Evolutionary conservation across 2,797 vertebrate genomes (phyloP), one percentile per base, ranked within the genome.

Genomic region (Neosilurus hyrtlii): DNA sequence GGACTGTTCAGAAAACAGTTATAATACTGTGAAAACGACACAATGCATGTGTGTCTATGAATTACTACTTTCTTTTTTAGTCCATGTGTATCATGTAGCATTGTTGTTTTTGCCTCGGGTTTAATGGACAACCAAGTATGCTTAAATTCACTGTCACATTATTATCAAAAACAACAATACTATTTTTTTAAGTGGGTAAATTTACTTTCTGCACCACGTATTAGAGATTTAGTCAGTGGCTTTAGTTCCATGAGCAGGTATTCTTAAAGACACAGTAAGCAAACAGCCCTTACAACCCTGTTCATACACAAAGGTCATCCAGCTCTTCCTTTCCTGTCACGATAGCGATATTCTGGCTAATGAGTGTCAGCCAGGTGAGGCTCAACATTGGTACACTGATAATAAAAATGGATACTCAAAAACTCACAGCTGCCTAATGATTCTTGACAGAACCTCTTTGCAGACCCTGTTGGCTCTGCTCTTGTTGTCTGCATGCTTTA

Each of bases 281-380:
- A 52, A 73, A 79, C 35, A 30, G 61, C 43, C 16, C 51, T 72
- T 72, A 22, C 74, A 68, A 80, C 56, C 80, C 68, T 35, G 18
- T 52, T 59, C 59, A 72, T 52, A 76, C 65, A 72, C 74, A n/a
- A 57, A 73, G 87, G 87, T 88, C 82, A 68, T 77, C 30, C 57
- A n/a, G 26, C 49, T 73, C 70, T 81, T 56, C 52, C 82, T 43
- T 30, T 83, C 74, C 67, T 79, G 67, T 83, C 74, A 84, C 81
- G 4, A 11, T 78, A 24, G 61, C 61, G 43, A 51, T 30, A 30
- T 73, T 72, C 37, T 16, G 75, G 74, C 80, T 88, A 88, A 88
- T 87, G 78, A 83, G 81, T 81, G 84, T 86, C 84, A 84, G 82
- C 72, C 67, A 88, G 83, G 76, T 86, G 84, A 85, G 67, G 66